Evolutionary conservation across 2,888 invertebrate species (phyloP), one percentile per base, ranked within the genome.

Genomic region (Cataglyphis livida): DNA sequence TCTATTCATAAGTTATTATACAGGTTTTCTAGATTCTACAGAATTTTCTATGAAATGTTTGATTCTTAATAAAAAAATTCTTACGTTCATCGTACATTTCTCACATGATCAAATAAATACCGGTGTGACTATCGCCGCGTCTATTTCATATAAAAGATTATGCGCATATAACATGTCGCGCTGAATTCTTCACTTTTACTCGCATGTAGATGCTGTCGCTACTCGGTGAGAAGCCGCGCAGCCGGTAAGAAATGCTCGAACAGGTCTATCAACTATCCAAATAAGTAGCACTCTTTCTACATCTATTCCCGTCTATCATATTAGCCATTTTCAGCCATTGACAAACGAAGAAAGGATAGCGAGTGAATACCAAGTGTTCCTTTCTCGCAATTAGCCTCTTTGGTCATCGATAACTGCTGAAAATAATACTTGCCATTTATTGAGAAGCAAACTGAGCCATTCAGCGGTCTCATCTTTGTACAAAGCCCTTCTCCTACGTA

Each of bases 361-460:
- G 28, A 28, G n/a, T n/a, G 18, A 7, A 51, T n/a, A 51, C n/a
- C 68, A 57, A 21, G 68, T 25, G 44, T 44, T 7, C 25, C 12
- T 25, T 38, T 44, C 25, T 57, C 57, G n/a, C 12, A 35, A 73
- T 73, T 44, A 61, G 21, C 32, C 9, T 61, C 51, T 51, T n/a
- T 1, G n/a, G n/a, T 51, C 35, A 41, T 25, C 61, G 62, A 62
- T 75, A 59, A 54, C 9, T 28, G 61, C 3, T 68, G 54, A n/a
- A 38, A 61, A 74, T 10, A 38, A 28, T 71, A 81, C 70, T 95
- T 94, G 95, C 95, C 96, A 96, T 92, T 95, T 92, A 91, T 95
- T 95, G 83, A 96, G 90, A 41, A 95, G 91, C 81, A 95, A 94
- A 90, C 95, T 96, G 62, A 96, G 92, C 96, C 96, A 96, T 88